These are phyloP conservation scores for Rhinella marina DNA, from an alignment of 2,797 vertebrate species.

Conservation along the genomic window DNA sequence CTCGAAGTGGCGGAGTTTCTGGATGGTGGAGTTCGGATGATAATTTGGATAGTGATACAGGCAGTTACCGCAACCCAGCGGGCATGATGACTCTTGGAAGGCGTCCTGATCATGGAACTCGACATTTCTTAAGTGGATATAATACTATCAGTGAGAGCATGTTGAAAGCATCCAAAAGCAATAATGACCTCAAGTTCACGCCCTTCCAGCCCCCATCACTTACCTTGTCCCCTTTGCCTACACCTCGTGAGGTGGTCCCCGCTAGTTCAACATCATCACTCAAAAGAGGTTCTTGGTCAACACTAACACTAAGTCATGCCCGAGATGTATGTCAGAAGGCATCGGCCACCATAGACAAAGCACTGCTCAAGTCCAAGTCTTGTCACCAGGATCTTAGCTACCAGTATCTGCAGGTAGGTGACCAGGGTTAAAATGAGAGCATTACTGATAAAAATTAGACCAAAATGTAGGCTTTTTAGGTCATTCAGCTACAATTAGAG, in stretches of 20 bases:
- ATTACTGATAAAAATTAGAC: background rate
- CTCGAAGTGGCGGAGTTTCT: slow-evolving; percentile 91
- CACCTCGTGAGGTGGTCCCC: slow-evolving; percentile 77
- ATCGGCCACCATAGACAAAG: slow-evolving; percentile 93
- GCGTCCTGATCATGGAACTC: slow-evolving; percentile 90
- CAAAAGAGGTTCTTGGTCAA: slow-evolving; percentile 95
- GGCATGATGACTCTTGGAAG: slow-evolving; percentile 93
- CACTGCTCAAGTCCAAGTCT: slow-evolving; percentile 97
- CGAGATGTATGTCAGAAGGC: slow-evolving; percentile 94
- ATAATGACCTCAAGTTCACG: slow-evolving; percentile 86
- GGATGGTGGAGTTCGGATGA: slow-evolving; percentile 99
- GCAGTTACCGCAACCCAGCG: slow-evolving; percentile 90
- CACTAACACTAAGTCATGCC: slow-evolving; percentile 92
- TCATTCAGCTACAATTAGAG: background rate
- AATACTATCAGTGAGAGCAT: slow-evolving; percentile 96
- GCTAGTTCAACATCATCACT: slow-evolving; percentile 81
- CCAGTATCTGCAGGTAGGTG: slow-evolving; percentile 94
- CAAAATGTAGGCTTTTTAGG: background rate
- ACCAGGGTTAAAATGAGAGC: slow-evolving; percentile 13
- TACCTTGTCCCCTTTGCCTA: slow-evolving; percentile 70
- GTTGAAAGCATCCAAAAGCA: slow-evolving; percentile 95
- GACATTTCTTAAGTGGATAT: slow-evolving; percentile 94
- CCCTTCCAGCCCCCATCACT: slow-evolving; percentile 70
- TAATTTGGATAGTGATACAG: slow-evolving; percentile 86
- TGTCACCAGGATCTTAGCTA: slow-evolving; percentile 95